Conservation (phyloP, 1,140 invertebrate species). For the Marisa cornuarietis region DNA sequence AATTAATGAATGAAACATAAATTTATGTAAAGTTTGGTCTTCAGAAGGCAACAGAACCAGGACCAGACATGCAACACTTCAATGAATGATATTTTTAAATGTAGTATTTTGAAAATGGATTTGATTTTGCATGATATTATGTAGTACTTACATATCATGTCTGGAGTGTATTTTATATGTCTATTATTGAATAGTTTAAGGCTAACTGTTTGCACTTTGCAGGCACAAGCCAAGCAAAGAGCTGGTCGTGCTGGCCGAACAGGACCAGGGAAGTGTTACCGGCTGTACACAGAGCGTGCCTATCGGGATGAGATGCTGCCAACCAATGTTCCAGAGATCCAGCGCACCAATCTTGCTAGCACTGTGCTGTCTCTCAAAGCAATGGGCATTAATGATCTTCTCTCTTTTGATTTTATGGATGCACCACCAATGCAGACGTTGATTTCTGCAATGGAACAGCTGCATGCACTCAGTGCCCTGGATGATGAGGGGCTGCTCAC, state of each 20-base stretch:
- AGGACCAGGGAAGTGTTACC: constrained; percentile 96
- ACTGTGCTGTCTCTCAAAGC: constrained; percentile 96
- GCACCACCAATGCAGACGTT: constrained; percentile 91
- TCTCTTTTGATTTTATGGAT: constrained; percentile 99
- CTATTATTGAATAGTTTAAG: neutral
- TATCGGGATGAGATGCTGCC: constrained; percentile 99
- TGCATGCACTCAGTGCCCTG: constrained; percentile 96
- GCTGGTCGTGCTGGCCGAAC: constrained; percentile 96
- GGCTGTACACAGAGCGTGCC: constrained; percentile 98
- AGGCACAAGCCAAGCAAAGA: constrained; percentile 96
- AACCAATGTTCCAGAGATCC: constrained; percentile 99
- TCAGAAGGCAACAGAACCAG: neutral
- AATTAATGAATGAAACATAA: neutral
- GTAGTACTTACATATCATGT: no score
- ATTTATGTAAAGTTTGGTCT: neutral
- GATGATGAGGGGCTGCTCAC: constrained; percentile 97
- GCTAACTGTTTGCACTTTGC: constrained; percentile 1
- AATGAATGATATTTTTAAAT: no score
- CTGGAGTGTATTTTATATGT: no score
- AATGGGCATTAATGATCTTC: constrained; percentile 99
- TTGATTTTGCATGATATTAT: no score
- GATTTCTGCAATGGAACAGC: constrained; percentile 95
- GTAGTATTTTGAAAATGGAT: no score
- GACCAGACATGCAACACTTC: no score
- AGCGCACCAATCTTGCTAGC: constrained; percentile 95